Evolutionary conservation across 2,888 invertebrate genomes (phyloP), one percentile per base, ranked within the genome.

Genomic region (Drosophila niveifrons): DNA sequence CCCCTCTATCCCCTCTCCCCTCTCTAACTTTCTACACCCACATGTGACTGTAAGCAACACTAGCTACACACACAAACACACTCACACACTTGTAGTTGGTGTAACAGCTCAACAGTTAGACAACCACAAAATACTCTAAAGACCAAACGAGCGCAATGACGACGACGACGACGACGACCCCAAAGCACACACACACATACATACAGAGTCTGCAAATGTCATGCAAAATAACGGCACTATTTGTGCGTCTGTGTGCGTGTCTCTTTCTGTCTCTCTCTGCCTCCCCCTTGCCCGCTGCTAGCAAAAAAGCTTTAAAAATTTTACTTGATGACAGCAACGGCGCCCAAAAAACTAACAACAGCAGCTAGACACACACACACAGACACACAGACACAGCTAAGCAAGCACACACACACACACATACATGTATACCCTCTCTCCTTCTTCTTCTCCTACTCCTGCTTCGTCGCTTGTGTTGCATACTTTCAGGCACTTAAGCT

Each of bases 401-500:
- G n/a, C n/a, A 29, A 23, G 23, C 50, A 29, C 11, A 28, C 17
- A 57, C 11, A 47, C 44, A 36, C 36, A 44, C 39, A n/a, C 31
- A 61, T 8, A 23, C 43, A 52, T 18, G 50, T 39, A 39, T 31
- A 17, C 31, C 48, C 6, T 50, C 23, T 34, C 23, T 15, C 46
- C 58, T 23, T 18, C 2, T 18, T 23, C 23, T 23, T 23, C 23
- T 4, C 23, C 23, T 23, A 4, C 23, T 23, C 4, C n/a, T n/a
- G 59, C 66, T 51, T 55, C n/a, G 72, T 66, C 74, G 77, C 71
- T 71, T 88, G 76, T 75, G 73, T 81, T 90, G 87, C 89, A 90
- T 90, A 87, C 84, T 90, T 87, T 75, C 75, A 90, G 87, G 87
- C 87, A 88, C 90, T 87, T 88, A 81, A 90, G 87, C 90, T 86